Conservation (phyloP, 2,797 vertebrate genomes). For the Sebastes alutus region DNA sequence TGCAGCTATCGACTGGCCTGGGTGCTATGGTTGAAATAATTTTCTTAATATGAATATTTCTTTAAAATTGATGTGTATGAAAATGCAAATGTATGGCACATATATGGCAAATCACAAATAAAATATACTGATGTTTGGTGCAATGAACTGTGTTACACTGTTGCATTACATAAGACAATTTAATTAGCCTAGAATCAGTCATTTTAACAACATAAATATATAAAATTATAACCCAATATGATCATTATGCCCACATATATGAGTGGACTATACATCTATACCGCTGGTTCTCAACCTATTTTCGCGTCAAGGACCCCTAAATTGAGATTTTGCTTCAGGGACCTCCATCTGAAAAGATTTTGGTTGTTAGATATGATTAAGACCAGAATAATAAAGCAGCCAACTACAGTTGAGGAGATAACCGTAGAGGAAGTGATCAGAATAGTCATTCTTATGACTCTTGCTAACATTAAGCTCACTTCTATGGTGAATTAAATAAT, state of each 20-base stretch:
- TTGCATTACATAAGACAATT: not conserved
- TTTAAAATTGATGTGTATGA: not conserved
- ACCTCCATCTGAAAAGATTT: not conserved
- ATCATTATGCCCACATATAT: not conserved
- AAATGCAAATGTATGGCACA: not conserved
- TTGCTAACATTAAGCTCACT: too few relatives aligned
- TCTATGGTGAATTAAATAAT: too few relatives aligned
- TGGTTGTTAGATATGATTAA: not conserved
- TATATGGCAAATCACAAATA: not conserved
- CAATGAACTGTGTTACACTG: not conserved
- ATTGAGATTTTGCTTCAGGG: too few relatives aligned
- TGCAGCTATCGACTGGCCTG: not conserved
- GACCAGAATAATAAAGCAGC: not conserved
- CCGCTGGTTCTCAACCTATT: not conserved
- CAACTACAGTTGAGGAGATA: not conserved
- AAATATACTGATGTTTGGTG: not conserved
- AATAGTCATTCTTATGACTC: not conserved
- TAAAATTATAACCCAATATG: not conserved
- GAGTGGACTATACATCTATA: not conserved
- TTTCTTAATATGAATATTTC: not conserved
- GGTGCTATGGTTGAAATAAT: not conserved
- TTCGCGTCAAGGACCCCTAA: not conserved
- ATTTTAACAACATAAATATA: not conserved
- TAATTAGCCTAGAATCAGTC: not conserved
- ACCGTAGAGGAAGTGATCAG: not conserved